These are phyloP conservation scores for Centruroides sculpturatus DNA, from an alignment of 1,140 invertebrate species.

Conservation along the genomic window DNA sequence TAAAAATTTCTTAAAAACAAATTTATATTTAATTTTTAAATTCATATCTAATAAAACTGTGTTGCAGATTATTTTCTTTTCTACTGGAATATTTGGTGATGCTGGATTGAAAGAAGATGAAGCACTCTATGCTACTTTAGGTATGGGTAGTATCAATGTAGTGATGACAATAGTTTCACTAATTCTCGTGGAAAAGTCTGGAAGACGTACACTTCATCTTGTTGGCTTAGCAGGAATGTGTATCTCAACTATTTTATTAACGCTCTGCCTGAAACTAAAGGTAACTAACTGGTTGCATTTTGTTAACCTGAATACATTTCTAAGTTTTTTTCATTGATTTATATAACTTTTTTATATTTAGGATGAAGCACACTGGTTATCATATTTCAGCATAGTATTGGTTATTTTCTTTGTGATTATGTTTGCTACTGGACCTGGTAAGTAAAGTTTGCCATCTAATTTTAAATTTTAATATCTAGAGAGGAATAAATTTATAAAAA, in stretches of 20 bases:
- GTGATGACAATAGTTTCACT: constrained; percentile 70
- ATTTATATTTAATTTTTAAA: not conserved
- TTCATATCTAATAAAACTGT: not conserved
- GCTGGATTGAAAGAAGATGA: constrained; percentile 42
- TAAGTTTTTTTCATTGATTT: not conserved
- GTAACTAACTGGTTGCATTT: not conserved
- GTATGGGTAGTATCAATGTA: constrained; percentile 73
- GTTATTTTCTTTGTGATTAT: constrained; percentile 67
- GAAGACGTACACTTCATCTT: constrained; percentile 60
- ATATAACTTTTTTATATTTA: constrained; percentile 22
- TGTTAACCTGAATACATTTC: not conserved
- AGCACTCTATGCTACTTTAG: constrained; percentile 65
- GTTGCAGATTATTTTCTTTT: constrained; percentile 63
- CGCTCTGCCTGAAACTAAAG: constrained; percentile 44
- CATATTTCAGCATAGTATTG: constrained; percentile 53
- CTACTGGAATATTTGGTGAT: constrained; percentile 57
- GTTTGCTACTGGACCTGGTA: constrained; percentile 44
- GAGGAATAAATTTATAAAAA: too few relatives aligned
- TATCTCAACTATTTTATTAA: constrained; percentile 48
- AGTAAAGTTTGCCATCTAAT: not conserved
- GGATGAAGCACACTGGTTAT: constrained; percentile 36
- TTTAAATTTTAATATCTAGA: too few relatives aligned
- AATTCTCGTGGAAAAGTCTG: constrained; percentile 62
- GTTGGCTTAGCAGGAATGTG: constrained; percentile 58
- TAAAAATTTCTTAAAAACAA: not conserved